These are phyloP conservation scores for Scelioninae gen. 2 DNA, from an alignment of 2,888 invertebrate genomes.

Conservation along the genomic window DNA sequence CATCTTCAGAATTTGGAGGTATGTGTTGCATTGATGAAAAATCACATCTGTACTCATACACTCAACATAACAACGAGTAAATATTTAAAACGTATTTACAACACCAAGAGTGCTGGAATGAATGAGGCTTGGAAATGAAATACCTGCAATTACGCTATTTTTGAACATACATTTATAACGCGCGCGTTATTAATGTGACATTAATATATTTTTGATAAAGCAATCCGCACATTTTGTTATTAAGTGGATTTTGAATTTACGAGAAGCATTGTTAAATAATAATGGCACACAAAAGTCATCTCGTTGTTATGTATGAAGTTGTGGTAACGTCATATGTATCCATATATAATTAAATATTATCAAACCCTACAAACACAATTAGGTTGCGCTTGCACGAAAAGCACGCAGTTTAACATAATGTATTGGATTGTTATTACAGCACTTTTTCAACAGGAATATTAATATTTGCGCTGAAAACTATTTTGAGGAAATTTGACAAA, in stretches of 20 bases:
- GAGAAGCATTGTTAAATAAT: conserved; percentile 35
- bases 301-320: conserved; percentile 29
- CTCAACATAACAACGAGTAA: too few species aligned
- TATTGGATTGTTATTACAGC: too few species aligned
- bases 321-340: not conserved
- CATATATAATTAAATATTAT: conserved; percentile 22
- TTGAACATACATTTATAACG: not conserved
- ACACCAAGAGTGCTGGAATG: too few species aligned
- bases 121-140: too few species aligned
- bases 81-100: too few species aligned
- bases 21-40: too few species aligned
- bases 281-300: conserved; percentile 21
- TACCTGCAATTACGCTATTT: too few species aligned
- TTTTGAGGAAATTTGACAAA: too few species aligned
- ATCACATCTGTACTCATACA: too few species aligned
- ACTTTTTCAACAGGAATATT: too few species aligned
- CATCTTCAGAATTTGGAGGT: conserved; percentile 48
- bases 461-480: too few species aligned
- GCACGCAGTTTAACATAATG: not conserved
- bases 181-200: not conserved
- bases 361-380: conserved; percentile 12
- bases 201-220: conserved; percentile 7
- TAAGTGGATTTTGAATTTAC: conserved; percentile 37
- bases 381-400: not conserved
- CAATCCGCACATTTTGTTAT: conserved; percentile 11